Base-by-base conservation (phyloP, 2,888 invertebrate species). In the Oligia latruncula region DNA sequence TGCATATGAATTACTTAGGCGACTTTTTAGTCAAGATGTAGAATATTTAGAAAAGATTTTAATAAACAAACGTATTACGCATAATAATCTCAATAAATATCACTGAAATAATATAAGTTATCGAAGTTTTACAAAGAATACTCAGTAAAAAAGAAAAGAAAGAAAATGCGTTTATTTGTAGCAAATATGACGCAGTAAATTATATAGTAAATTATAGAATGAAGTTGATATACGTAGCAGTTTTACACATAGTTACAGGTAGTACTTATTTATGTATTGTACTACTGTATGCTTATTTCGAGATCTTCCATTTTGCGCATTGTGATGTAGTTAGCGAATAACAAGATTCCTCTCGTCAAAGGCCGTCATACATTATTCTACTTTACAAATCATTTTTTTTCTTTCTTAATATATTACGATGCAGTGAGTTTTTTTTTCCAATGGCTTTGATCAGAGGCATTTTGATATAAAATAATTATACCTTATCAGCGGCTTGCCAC, bases 11-110 rank as follows among this genome's bases (percentile, higher is more conserved):
- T 74, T 81, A 80, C 15, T 74, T 82, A 83, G 72, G 58, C 71
- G 81, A 76, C 80, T 72, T 80, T 77, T 87, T 85, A 82, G 83
- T 82, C 83, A 71, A 80, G 23, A 71, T 77, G 43, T 78, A 66
- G 73, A 66, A 66, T 70, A 77, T 55, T 58, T 85, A 85, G 75
- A 62, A 80, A 75, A 77, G 1, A 65, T 72, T 67, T 74, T 73
- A 78, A 17, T 78, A 84, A 71, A 83, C 35, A 86, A 86, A 79
- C 71, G 35, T 74, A 74, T 62, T 80, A 52, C 43, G 84, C 85
- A 85, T 85, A 75, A 83, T 87, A 83, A 84, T 87, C 74, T 74
- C 71, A 77, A 62, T 67, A 66, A 52, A 75, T 78, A 40, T 77
- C 71, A 83, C 29, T 66, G 13, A 67, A 74, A 74, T 35, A 52